Percentiles rank a stretch among this genome's conserved stretches.
Conservation (phyloP, 2,888 invertebrate genomes). For the Synanthedon tipuliformis region DNA sequence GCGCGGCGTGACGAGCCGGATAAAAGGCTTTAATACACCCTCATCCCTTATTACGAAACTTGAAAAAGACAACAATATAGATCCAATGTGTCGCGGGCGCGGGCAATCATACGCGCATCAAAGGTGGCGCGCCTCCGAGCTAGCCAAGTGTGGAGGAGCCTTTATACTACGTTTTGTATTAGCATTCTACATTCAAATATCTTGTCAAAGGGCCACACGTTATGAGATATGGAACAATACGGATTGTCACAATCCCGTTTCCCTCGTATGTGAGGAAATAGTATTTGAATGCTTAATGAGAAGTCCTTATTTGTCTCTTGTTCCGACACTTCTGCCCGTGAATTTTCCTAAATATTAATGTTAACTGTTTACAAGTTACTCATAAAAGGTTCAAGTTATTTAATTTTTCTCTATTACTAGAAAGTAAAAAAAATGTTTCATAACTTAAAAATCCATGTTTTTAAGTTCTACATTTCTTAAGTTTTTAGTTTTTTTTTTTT, state of each 20-base stretch:
- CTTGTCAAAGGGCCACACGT: conserved; percentile 63
- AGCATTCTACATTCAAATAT: conserved; percentile 42
- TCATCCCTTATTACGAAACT: conserved; percentile 71
- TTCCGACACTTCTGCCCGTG: too few species aligned
- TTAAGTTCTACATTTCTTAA: too few species aligned
- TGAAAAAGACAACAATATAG: conserved; percentile 72
- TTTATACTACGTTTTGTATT: conserved; percentile 54
- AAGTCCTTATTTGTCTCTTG: conserved; percentile 27
- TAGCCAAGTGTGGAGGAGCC: conserved; percentile 61
- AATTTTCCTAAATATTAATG: too few species aligned
- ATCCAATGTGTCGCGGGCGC: conserved; percentile 69
- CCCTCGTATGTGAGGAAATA: conserved; percentile 57
- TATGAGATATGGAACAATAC: conserved; percentile 67
- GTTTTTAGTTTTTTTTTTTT: too few species aligned
- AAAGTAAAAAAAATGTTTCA: too few species aligned
- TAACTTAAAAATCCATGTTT: too few species aligned
- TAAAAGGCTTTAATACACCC: conserved; percentile 72
- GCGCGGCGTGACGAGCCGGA: conserved; percentile 65
- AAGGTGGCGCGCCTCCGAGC: conserved; percentile 57
- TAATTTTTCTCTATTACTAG: too few species aligned
- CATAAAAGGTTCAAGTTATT: too few species aligned
- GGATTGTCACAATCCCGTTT: conserved; percentile 65
- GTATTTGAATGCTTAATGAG: conserved; percentile 64
- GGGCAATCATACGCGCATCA: conserved; percentile 70
- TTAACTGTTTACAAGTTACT: too few species aligned